Conservation (phyloP, 2,888 invertebrate species). For the Mechanitis messenoides region DNA sequence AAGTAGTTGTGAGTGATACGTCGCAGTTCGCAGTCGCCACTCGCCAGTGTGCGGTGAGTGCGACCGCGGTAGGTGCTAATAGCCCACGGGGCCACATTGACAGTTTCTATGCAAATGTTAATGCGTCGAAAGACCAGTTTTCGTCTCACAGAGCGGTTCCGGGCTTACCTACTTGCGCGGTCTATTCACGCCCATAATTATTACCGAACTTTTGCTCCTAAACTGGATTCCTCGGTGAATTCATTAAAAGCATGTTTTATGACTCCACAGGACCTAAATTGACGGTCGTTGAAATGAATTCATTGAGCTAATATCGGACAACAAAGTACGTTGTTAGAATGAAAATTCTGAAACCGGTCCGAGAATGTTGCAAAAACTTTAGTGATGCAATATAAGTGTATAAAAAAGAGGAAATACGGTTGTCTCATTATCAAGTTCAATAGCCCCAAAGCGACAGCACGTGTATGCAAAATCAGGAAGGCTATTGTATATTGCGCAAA, state of each 20-base stretch:
- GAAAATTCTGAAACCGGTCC: slow-evolving; percentile 34
- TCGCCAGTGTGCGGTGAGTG: slow-evolving; percentile 21
- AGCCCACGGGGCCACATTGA: slow-evolving; percentile 63
- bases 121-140: slow-evolving; percentile 72
- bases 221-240: slow-evolving; percentile 52
- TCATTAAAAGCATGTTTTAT: slow-evolving; percentile 37
- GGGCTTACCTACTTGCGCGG: slow-evolving; percentile 62
- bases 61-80: slow-evolving; percentile 60
- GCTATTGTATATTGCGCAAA: slow-evolving; percentile 52
- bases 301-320: slow-evolving; percentile 17
- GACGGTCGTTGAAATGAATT: slow-evolving; percentile 22
- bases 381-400: slow-evolving; percentile 63
- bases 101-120: slow-evolving; percentile 76
- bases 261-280: slow-evolving; percentile 22
- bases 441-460: slow-evolving; percentile 69
- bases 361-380: slow-evolving; percentile 44
- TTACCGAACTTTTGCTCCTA: slow-evolving; percentile 46
- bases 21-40: slow-evolving; percentile 19
- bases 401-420: slow-evolving; percentile 63
- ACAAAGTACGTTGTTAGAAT: slow-evolving; percentile 21
- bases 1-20: slow-evolving; percentile 6
- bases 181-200: slow-evolving; percentile 61
- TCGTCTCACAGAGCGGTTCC: slow-evolving; percentile 64
- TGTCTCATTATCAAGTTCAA: slow-evolving; percentile 75
- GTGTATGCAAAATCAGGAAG: slow-evolving; percentile 71